Conservation (phyloP, 2,113 vertebrate genomes). For the Onychostoma macrolepis region DNA sequence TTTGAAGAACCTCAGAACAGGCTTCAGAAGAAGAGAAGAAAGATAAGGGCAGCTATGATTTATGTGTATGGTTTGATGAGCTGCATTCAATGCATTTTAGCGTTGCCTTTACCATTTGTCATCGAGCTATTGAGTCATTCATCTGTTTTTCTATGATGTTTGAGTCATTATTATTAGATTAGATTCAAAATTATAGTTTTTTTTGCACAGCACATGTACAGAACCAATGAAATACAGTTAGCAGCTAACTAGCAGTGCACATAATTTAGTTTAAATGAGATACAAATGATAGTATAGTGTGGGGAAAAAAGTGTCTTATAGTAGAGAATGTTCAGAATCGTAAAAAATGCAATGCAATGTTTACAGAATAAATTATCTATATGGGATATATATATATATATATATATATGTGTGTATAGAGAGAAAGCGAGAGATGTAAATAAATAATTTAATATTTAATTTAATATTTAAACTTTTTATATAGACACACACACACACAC, state of each 20-base stretch:
- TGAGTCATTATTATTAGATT: constrained; percentile 23
- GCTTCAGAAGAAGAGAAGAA: constrained; percentile 35
- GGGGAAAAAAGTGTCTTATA: background rate
- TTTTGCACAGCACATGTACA: background rate
- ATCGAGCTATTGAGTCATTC: constrained; percentile 24
- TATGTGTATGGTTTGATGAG: constrained; percentile 34
- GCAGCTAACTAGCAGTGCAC: background rate
- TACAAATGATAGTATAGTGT: background rate
- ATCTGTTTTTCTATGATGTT: background rate
- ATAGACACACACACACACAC: no score
- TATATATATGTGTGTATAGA: no score
- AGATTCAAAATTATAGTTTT: background rate
- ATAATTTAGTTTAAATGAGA: background rate
- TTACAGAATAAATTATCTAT: background rate
- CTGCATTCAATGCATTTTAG: constrained; percentile 56
- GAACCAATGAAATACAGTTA: background rate
- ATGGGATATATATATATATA: background rate
- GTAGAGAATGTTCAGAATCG: background rate
- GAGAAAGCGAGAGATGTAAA: no score
- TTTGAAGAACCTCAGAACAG: constrained; percentile 27
- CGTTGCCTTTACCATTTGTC: constrained; percentile 12
- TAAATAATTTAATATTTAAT: no score
- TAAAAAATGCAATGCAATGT: background rate
- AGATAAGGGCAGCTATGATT: constrained; percentile 44
- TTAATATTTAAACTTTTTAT: no score